phyloP scores from a whole-genome alignment of 2,797 vertebrate genomes.

The Lophotriccus pileatus region DNA sequence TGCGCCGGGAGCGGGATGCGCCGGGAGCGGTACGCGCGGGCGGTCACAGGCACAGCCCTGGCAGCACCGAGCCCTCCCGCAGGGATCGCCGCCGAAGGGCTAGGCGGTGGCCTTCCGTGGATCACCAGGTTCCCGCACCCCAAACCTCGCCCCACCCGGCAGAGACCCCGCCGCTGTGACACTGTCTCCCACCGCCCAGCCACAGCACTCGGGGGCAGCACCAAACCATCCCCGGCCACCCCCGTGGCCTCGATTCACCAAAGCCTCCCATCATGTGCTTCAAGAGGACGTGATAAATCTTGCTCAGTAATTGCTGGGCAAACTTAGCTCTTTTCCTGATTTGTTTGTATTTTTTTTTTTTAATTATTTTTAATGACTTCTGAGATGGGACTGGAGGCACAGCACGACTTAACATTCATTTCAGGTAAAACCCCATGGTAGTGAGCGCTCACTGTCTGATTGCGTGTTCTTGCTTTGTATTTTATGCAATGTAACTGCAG shows the following conservation, averaged over 20 bases:
- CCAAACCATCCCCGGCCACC: neutral
- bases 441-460: fast-evolving
- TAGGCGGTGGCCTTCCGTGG: neutral
- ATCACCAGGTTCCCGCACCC: neutral
- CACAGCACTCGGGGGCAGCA: neutral
- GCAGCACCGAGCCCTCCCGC: neutral
- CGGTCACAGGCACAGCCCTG: neutral
- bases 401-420: neutral
- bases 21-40: neutral
- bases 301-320: fast-evolving
- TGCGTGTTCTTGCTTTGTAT: neutral
- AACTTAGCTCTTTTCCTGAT: neutral
- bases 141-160: neutral
- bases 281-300: neutral
- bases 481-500: neutral
- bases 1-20: neutral
- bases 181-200: neutral
- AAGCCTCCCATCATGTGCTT: neutral
- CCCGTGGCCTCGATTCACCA: neutral
- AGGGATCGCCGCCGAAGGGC: neutral
- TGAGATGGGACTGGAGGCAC: neutral
- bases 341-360: neutral
- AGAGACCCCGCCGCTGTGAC: neutral
- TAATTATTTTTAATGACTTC: neutral
- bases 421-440: constrained; percentile 6